Conservation (phyloP, 2,888 invertebrate species). For the Hirudinaria manillensis region DNA sequence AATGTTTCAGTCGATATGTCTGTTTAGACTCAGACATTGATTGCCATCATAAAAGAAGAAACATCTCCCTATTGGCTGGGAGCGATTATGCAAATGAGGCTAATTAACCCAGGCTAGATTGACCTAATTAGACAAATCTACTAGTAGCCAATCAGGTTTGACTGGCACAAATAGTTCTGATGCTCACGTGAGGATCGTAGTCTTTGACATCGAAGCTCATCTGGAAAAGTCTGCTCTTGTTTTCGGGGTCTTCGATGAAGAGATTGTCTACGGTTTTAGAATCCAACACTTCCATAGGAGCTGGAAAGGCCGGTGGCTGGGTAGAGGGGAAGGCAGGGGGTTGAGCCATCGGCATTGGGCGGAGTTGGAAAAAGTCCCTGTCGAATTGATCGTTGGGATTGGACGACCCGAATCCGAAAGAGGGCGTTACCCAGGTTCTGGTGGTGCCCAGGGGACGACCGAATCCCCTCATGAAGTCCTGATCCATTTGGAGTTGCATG, state of each 20-base stretch:
- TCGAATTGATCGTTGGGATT: slow-evolving; percentile 24
- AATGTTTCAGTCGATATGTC: background rate
- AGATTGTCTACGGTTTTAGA: slow-evolving; percentile 31
- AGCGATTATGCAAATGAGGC: background rate
- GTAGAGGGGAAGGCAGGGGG: background rate
- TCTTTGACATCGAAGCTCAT: slow-evolving; percentile 39
- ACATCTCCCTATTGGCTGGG: background rate
- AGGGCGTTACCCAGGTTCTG: slow-evolving; percentile 11
- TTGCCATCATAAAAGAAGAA: too few relatives aligned
- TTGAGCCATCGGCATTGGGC: slow-evolving; percentile 11
- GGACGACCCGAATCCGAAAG: slow-evolving; percentile 11
- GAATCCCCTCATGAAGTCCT: slow-evolving; percentile 28
- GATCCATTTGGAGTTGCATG: slow-evolving; percentile 35
- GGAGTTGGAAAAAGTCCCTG: slow-evolving; percentile 34
- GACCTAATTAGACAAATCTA: too few relatives aligned
- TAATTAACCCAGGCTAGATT: too few relatives aligned
- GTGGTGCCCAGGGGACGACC: slow-evolving; percentile 20
- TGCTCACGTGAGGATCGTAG: slow-evolving; percentile 33
- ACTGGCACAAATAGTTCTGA: background rate
- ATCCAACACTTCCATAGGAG: slow-evolving; percentile 34
- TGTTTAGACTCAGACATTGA: too few relatives aligned
- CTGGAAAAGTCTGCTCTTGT: slow-evolving; percentile 36
- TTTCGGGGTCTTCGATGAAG: slow-evolving; percentile 35
- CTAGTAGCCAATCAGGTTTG: background rate
- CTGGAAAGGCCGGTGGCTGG: slow-evolving; percentile 28